A percentile compares a stretch with the other conserved stretches of the same genome.
Conservation (phyloP, 2,113 vertebrate genomes). For the Charadrius vociferus region DNA sequence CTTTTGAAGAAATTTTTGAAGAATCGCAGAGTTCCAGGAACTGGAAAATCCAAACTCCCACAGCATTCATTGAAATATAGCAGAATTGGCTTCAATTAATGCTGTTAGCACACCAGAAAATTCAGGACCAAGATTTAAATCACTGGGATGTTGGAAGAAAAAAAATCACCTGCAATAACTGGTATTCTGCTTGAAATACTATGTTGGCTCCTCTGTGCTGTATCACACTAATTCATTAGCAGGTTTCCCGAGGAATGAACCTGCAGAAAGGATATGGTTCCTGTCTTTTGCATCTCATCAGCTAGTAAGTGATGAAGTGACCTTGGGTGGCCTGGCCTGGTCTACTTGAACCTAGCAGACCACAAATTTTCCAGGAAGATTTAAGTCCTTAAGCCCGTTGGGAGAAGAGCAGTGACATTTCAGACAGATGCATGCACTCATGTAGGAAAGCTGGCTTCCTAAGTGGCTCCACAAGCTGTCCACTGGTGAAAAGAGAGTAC, state of each 20-base stretch:
- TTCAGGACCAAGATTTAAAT: not conserved
- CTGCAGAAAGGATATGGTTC: not conserved
- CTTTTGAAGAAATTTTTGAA: not conserved
- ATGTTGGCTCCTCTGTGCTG: not conserved
- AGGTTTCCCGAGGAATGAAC: not conserved
- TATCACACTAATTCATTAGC: not conserved
- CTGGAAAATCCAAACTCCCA: not conserved
- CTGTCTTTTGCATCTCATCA: not conserved
- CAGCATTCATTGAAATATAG: not conserved
- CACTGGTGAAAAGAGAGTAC: rapidly evolving
- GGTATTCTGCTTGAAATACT: not conserved
- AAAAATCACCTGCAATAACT: not conserved
- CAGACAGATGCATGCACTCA: not conserved
- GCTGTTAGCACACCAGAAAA: not conserved
- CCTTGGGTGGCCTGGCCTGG: not conserved
- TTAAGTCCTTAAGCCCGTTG: not conserved
- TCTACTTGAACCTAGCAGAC: not conserved
- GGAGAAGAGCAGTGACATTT: not conserved
- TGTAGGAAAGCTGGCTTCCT: not conserved
- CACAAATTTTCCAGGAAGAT: not conserved
- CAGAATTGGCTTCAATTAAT: not conserved
- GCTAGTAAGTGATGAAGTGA: not conserved
- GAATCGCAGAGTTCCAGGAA: not conserved
- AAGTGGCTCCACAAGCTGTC: not conserved
- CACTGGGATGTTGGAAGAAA: not conserved